Conservation (phyloP, 2,797 vertebrate genomes). For the Crocidura indochinensis region DNA sequence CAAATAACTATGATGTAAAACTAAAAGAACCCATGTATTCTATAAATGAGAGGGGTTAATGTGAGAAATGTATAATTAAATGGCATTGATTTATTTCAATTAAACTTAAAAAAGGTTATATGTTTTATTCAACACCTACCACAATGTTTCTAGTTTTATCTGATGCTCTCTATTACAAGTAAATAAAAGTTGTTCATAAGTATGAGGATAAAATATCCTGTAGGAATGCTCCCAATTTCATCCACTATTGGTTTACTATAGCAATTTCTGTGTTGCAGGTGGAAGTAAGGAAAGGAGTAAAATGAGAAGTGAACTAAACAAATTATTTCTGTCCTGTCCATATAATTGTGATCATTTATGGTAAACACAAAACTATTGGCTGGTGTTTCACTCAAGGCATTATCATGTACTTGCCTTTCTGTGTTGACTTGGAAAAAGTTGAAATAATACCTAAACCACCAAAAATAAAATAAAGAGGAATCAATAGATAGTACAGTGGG, state of each 20-base stretch:
- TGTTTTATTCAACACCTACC: slow-evolving; percentile 44
- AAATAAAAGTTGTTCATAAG: slow-evolving; percentile 1
- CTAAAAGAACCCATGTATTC: not conserved
- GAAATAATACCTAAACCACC: not conserved
- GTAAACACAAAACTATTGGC: not conserved
- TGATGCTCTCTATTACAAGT: slow-evolving; percentile 19
- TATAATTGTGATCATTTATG: not conserved
- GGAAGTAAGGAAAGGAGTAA: not conserved
- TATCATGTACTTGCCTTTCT: not conserved
- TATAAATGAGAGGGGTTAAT: not conserved
- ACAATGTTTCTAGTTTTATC: slow-evolving; percentile 12
- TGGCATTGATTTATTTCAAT: not conserved
- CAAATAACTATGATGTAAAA: not conserved
- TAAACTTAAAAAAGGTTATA: slow-evolving; percentile 5
- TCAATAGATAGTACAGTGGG: no score
- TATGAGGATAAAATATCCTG: slow-evolving; percentile 47
- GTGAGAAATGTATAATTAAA: slow-evolving; percentile 32
- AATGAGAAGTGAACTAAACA: slow-evolving; percentile 31
- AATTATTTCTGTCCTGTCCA: not conserved
- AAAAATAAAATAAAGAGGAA: slow-evolving; percentile 9
- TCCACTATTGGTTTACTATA: not conserved
- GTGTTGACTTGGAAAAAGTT: not conserved
- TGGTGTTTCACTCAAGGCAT: not conserved
- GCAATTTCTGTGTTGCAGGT: not conserved
- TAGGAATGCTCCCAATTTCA: slow-evolving; percentile 9